A percentile compares a stretch with the other conserved stretches of the same genome.
These are phyloP conservation scores for Eutolmus rufibarbis DNA, from an alignment of 2,888 invertebrate species.

Conservation along the genomic window DNA sequence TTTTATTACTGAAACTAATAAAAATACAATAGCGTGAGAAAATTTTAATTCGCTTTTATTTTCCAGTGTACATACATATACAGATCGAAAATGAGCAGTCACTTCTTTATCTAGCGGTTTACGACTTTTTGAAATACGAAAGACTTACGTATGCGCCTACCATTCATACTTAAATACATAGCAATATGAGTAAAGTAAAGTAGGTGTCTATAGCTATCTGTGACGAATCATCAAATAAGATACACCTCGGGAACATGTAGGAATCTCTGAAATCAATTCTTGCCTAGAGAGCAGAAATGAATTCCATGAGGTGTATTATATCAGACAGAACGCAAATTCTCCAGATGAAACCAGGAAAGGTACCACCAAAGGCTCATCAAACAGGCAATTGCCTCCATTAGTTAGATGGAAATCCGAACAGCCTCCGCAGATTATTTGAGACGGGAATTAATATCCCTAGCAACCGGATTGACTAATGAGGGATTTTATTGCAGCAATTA, in stretches of 20 bases:
- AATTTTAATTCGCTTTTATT: not conserved
- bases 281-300: not conserved
- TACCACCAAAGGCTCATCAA: not conserved
- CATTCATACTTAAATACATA: not conserved
- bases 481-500: not conserved
- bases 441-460: not conserved
- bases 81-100: not conserved
- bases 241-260: not conserved
- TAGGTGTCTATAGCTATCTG: not conserved
- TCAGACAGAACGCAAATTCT: not conserved
- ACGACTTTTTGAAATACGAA: not conserved
- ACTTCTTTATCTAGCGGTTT: not conserved
- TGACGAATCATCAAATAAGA: not conserved
- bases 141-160: not conserved
- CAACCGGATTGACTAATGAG: not conserved
- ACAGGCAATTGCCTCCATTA: not conserved
- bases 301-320: not conserved
- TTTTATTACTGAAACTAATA: not conserved
- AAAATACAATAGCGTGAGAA: not conserved
- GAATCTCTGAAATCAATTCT: not conserved
- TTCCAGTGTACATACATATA: not conserved
- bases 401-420: not conserved
- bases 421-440: not conserved
- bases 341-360: not conserved
- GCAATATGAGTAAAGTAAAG: not conserved